Percentiles rank a stretch among this genome's conserved stretches.
phyloP scores from a whole-genome alignment of 1,140 invertebrate genomes.

The Aphelinus certus region DNA sequence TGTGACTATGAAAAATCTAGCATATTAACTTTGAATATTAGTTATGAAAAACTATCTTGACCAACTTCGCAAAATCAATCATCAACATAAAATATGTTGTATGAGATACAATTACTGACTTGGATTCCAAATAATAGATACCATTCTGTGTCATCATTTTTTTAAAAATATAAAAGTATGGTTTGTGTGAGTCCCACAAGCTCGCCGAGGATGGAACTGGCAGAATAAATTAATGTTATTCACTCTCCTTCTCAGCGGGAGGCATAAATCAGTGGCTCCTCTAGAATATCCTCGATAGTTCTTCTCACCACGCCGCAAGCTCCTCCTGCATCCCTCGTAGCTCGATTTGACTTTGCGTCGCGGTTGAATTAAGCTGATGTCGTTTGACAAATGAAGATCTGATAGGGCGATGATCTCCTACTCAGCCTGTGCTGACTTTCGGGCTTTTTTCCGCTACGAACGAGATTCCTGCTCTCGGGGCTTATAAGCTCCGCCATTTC shows the following conservation, averaged over 20 bases:
- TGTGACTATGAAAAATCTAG: too few species aligned
- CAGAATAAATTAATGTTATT: conserved; percentile 37
- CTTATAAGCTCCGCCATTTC: too few species aligned
- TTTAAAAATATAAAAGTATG: too few species aligned
- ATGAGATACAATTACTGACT: too few species aligned
- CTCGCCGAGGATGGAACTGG: conserved; percentile 5
- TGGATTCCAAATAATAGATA: too few species aligned
- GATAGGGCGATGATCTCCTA: conserved; percentile 56
- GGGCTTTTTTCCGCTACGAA: conserved; percentile 32
- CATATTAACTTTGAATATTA: too few species aligned
- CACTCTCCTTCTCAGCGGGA: background rate
- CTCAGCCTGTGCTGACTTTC: conserved; percentile 51
- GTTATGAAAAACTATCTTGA: too few species aligned
- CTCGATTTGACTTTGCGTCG: conserved; percentile 15
- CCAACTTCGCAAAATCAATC: too few species aligned
- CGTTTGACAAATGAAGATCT: conserved; percentile 59
- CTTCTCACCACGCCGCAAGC: background rate
- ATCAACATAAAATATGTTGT: too few species aligned
- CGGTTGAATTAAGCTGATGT: conserved; percentile 51
- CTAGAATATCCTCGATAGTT: conserved; percentile 26
- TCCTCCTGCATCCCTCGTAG: background rate
- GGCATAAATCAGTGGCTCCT: conserved; percentile 38
- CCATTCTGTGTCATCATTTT: too few species aligned
- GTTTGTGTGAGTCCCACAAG: too few species aligned
- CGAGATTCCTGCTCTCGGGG: conserved; percentile 18